Evolutionary conservation across 2,888 invertebrate genomes (phyloP).

Genomic region (Capitulum mitella): DNA sequence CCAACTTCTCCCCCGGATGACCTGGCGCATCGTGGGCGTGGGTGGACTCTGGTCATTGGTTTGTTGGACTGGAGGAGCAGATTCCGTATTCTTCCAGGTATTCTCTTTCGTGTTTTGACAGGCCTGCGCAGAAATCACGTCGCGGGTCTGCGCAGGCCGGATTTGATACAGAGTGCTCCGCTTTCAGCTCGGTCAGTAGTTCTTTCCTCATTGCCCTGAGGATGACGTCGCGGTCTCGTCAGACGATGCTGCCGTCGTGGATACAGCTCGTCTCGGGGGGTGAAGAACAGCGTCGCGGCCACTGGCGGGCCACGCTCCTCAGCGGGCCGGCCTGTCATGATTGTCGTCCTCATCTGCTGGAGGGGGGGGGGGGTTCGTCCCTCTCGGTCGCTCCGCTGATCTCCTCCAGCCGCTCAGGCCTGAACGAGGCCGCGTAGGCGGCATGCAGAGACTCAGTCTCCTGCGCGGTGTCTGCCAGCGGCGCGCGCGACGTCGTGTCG

Average conservation of each 20-base stretch:
- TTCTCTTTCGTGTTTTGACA: neutral
- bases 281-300: neutral
- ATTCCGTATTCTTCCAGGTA: neutral
- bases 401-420: neutral
- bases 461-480: neutral
- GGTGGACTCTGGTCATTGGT: neutral
- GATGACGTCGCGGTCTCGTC: neutral
- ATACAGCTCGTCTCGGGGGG: neutral
- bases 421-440: neutral
- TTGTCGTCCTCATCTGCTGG: neutral
- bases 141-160: neutral
- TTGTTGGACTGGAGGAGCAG: neutral
- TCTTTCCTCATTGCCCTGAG: neutral
- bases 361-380: neutral
- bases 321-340: neutral
- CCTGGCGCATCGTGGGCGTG: neutral
- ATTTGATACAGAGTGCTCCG: neutral
- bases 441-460: neutral
- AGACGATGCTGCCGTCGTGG: neutral
- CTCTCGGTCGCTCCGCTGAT: neutral
- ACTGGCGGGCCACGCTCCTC: neutral
- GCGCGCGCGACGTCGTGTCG: neutral
- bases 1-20: neutral
- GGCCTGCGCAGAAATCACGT: neutral
- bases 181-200: neutral